A percentile compares a stretch with the other conserved stretches of the same genome.
phyloP scores from a whole-genome alignment of 2,888 invertebrate species.

The Acrocera orbiculus region DNA sequence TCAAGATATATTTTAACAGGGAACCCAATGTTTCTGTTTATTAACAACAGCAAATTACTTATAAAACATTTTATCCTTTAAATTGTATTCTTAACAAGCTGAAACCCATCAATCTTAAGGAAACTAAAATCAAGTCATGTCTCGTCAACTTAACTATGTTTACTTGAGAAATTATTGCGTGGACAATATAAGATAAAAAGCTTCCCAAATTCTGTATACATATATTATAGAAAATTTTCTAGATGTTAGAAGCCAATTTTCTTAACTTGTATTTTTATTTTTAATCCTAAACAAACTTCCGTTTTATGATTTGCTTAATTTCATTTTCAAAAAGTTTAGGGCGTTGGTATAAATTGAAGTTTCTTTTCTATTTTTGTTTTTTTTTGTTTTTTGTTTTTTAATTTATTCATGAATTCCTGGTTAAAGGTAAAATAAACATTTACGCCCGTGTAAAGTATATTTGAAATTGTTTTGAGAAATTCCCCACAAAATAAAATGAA shows the following conservation, averaged over 20 bases:
- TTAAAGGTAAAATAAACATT: too few species aligned
- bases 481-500: too few species aligned
- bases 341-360: too few species aligned
- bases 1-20: slow-evolving; percentile 6
- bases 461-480: too few species aligned
- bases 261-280: slow-evolving; percentile 1
- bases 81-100: slow-evolving; percentile 5
- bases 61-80: slow-evolving; percentile 4
- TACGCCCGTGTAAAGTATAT: too few species aligned
- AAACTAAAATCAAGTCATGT: slow-evolving; percentile 6
- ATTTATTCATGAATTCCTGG: slow-evolving; percentile 9
- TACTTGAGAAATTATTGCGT: slow-evolving; percentile 5
- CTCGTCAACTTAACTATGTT: slow-evolving; percentile 7
- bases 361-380: too few species aligned
- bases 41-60: slow-evolving; percentile 5
- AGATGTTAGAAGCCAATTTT: too few species aligned
- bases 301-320: too few species aligned
- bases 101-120: slow-evolving; percentile 7
- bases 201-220: not conserved
- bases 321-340: too few species aligned
- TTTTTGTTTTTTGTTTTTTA: too few species aligned
- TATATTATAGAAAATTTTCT: too few species aligned
- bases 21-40: not conserved
- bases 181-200: slow-evolving; percentile 5
- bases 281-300: slow-evolving; percentile 7